A percentile compares a stretch with the other conserved stretches of the same genome.
Conservation (phyloP, 2,113 vertebrate species). For the Electrona antarctica region DNA sequence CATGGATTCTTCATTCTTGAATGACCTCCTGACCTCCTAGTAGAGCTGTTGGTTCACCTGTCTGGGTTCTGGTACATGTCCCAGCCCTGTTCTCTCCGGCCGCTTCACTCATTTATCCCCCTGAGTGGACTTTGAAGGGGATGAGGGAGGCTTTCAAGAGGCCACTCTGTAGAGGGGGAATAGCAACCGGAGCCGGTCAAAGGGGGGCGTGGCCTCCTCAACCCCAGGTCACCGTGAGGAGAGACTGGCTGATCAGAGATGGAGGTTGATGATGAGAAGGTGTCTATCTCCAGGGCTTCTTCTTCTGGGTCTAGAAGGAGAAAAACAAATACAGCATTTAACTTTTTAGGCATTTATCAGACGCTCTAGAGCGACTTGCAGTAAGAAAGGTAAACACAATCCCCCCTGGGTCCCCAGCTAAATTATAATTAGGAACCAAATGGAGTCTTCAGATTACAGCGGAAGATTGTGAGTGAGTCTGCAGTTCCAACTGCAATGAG, state of each 20-base stretch:
- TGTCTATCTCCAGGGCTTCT: constrained; percentile 59
- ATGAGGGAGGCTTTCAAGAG: constrained; percentile 34
- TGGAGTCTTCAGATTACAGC: no score
- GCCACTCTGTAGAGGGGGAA: constrained; percentile 40
- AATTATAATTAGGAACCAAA: no score
- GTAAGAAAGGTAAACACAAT: neutral
- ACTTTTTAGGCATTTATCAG: neutral
- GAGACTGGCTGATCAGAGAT: constrained; percentile 31
- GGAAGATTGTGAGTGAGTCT: no score
- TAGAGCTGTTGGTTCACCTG: no score
- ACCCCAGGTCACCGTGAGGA: constrained; percentile 48
- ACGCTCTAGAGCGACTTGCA: no score
- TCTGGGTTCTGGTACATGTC: constrained; percentile 80
- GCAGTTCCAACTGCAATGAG: no score
- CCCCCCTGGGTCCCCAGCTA: no score
- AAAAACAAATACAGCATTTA: constrained; percentile 17
- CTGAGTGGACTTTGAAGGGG: constrained; percentile 58
- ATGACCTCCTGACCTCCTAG: no score
- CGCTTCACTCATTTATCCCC: constrained; percentile 80
- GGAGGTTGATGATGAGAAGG: constrained; percentile 45
- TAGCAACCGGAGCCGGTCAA: constrained; percentile 3
- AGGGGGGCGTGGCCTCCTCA: constrained; percentile 14
- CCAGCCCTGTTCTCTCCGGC: constrained; percentile 75
- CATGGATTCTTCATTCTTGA: no score
- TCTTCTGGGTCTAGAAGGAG: constrained; percentile 50